Evolutionary conservation across 1,140 invertebrate species (phyloP), one percentile per base, ranked within the genome.

Genomic region (Calliphora vicina): DNA sequence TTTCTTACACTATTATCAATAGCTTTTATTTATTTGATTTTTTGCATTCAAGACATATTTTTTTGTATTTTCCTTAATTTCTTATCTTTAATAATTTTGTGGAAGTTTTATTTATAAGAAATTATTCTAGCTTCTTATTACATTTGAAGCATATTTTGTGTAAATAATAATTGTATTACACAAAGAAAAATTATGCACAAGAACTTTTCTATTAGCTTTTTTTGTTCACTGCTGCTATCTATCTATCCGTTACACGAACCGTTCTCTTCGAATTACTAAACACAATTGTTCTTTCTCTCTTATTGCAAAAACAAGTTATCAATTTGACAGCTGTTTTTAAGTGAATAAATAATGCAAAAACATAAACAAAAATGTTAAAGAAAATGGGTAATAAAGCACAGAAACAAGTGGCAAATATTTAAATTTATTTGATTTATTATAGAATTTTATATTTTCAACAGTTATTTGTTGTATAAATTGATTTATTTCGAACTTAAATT

Each of bases 231-330:
- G 25, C 9, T 73, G 72, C 72, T n/a, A n/a, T 26, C 26, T 76
- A 76, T 78, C 10, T 27, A 76, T 12, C 74, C 74, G 74, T 43
- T 78, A 23, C 13, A 45, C 42, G 74, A 78, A 78, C 74, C 74
- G 35, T 23, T 78, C 74, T 78, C 74, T 20, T 43, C 42, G 74
- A 78, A 26, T 78, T 45, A 78, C 74, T 43, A 43, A 78, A 78
- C 74, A 43, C 29, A 43, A 78, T 43, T 78, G 74, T 43, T 45
- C 12, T 29, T 61, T 27, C 15, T 17, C 45, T 81, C 45, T n/a
- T 26, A 25, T 80, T 74, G 61, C 9, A 25, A 67, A 23, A 35
- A 20, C n/a, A 17, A 74, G 9, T 26, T 76, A 35, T 1, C 73
- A 35, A 67, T 67, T 67, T 67, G 61, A 67, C 61, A 67, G 61